A percentile compares a stretch with the other conserved stretches of the same genome.
These are phyloP conservation scores for Nebria ingens DNA, from an alignment of 1,140 invertebrate species.

Conservation along the genomic window DNA sequence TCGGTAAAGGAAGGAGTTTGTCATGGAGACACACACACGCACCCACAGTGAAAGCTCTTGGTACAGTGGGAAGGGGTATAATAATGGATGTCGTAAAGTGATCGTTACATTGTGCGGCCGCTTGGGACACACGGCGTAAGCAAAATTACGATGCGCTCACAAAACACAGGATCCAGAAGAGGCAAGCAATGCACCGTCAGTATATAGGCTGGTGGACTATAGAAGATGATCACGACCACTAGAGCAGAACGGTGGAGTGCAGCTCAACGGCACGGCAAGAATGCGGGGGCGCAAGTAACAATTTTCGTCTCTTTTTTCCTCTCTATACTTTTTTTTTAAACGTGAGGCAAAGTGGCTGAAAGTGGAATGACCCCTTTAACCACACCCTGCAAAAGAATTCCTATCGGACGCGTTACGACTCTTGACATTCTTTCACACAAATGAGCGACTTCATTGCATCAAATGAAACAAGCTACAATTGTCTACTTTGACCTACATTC, in stretches of 20 bases:
- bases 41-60: too few relatives aligned
- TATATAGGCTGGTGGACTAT: not conserved
- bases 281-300: not conserved
- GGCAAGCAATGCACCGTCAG: not conserved
- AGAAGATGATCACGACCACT: not conserved
- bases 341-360: too few relatives aligned
- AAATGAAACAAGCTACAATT: too few relatives aligned
- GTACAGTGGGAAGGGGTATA: not conserved
- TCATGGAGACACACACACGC: too few relatives aligned
- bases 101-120: slow-evolving; percentile 5
- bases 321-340: too few relatives aligned
- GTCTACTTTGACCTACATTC: too few relatives aligned
- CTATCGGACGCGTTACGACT: too few relatives aligned
- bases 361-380: too few relatives aligned
- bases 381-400: too few relatives aligned
- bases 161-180: not conserved
- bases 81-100: slow-evolving; percentile 7
- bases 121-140: not conserved
- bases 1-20: slow-evolving; percentile 6
- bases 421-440: too few relatives aligned
- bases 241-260: not conserved
- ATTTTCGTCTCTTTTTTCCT: too few relatives aligned
- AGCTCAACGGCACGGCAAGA: not conserved
- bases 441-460: too few relatives aligned
- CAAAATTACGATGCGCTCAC: not conserved